phyloP scores from a whole-genome alignment of 2,888 invertebrate species.

The Stegophylla sp. region DNA sequence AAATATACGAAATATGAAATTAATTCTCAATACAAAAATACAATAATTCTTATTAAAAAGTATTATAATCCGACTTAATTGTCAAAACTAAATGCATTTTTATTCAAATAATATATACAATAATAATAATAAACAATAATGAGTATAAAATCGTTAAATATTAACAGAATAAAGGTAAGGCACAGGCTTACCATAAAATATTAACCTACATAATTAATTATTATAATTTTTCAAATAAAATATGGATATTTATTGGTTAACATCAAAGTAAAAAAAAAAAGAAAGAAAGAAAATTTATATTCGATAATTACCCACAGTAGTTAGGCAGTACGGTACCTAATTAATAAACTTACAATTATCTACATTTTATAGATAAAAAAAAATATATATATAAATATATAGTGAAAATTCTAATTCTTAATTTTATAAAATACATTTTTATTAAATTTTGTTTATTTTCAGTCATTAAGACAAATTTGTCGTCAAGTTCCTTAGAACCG shows the following conservation, averaged over 20 bases:
- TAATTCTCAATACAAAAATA: background rate
- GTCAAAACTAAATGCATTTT: conserved; percentile 37
- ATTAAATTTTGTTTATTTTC: background rate
- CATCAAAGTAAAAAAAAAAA: conserved; percentile 6
- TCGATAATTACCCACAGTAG: background rate
- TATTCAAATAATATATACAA: conserved; percentile 18
- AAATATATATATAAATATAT: conserved; percentile 13
- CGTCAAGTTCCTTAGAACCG: background rate
- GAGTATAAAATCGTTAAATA: background rate
- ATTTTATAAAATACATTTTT: background rate
- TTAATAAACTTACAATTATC: background rate
- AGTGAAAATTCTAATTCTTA: background rate
- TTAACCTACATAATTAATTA: background rate
- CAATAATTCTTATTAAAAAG: background rate
- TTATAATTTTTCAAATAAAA: background rate
- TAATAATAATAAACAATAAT: conserved; percentile 19
- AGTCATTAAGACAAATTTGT: conserved; percentile 20
- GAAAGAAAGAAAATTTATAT: background rate
- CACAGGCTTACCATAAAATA: background rate
- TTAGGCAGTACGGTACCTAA: background rate
- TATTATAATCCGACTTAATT: background rate
- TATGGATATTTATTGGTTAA: background rate
- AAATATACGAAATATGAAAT: too few species aligned
- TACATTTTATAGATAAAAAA: background rate
- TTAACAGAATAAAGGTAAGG: conserved; percentile 21